These are phyloP conservation scores for Papilio polytes DNA, from an alignment of 1,140 invertebrate species.

Conservation along the genomic window DNA sequence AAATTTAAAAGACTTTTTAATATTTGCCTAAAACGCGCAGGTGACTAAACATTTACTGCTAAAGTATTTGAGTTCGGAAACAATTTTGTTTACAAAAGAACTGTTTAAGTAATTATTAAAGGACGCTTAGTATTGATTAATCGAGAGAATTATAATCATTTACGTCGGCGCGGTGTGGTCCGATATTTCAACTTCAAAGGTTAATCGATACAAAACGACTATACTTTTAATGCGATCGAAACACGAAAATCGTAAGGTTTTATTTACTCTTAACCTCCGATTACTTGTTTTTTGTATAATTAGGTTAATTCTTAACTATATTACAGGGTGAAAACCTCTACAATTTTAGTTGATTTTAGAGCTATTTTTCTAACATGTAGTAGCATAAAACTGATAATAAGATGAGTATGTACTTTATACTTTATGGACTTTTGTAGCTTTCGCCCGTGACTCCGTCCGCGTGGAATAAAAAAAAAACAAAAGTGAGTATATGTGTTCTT, in stretches of 20 bases:
- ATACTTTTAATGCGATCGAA: slow-evolving; percentile 8
- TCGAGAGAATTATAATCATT: slow-evolving; percentile 6
- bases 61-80: background rate
- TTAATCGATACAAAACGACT: slow-evolving; percentile 26
- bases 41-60: background rate
- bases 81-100: too few relatives aligned
- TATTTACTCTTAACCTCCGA: background rate
- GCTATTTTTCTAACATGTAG: too few relatives aligned
- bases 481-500: too few relatives aligned
- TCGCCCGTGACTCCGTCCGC: too few relatives aligned
- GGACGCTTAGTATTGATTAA: background rate
- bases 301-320: background rate
- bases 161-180: background rate
- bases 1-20: background rate
- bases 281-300: background rate
- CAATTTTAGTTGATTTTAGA: too few relatives aligned
- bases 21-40: background rate
- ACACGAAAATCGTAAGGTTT: slow-evolving; percentile 5
- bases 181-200: slow-evolving; percentile 19
- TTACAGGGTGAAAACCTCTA: background rate
- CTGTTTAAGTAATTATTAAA: background rate
- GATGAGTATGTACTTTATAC: too few relatives aligned
- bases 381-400: too few relatives aligned
- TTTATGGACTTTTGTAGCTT: too few relatives aligned
- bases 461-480: too few relatives aligned